phyloP scores from a whole-genome alignment of 2,888 invertebrate species.

The Rhingia campestris region DNA sequence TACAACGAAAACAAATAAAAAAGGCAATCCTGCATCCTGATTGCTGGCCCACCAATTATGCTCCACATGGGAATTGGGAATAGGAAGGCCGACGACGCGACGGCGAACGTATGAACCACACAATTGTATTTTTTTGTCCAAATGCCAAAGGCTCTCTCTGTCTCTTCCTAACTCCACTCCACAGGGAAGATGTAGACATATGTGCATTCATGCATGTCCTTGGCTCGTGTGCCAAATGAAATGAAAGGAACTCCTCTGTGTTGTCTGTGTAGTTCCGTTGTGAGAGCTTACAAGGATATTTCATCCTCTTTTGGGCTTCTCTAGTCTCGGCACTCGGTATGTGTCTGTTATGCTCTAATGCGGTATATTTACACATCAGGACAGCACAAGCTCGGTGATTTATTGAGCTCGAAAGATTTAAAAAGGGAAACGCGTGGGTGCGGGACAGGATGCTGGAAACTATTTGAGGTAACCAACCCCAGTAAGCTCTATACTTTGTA shows the following conservation, averaged over 20 bases:
- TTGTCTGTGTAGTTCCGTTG: constrained; percentile 19
- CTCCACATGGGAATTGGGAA: background rate
- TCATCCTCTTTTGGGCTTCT: constrained; percentile 21
- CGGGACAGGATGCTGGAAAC: background rate
- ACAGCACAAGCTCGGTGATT: constrained; percentile 51
- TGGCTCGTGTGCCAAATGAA: constrained; percentile 29
- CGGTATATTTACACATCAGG: constrained; percentile 66
- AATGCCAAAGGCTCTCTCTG: constrained; percentile 33
- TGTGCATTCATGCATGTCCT: constrained; percentile 16
- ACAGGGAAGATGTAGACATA: constrained; percentile 15
- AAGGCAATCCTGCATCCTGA: constrained; percentile 14
- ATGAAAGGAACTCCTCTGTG: constrained; percentile 36
- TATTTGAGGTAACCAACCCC: constrained; percentile 3
- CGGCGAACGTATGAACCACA: background rate
- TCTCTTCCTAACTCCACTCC: constrained; percentile 20
- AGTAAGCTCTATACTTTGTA: background rate
- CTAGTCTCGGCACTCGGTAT: constrained; percentile 9
- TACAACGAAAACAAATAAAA: background rate
- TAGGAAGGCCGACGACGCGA: background rate
- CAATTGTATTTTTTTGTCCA: constrained; percentile 26
- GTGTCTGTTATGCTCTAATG: constrained; percentile 57
- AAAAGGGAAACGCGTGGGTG: constrained; percentile 52
- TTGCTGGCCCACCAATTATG: background rate
- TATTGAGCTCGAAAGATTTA: constrained; percentile 51
- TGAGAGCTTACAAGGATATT: constrained; percentile 30